phyloP scores from a whole-genome alignment of 2,888 invertebrate species.

The Drosophila koepferae region DNA sequence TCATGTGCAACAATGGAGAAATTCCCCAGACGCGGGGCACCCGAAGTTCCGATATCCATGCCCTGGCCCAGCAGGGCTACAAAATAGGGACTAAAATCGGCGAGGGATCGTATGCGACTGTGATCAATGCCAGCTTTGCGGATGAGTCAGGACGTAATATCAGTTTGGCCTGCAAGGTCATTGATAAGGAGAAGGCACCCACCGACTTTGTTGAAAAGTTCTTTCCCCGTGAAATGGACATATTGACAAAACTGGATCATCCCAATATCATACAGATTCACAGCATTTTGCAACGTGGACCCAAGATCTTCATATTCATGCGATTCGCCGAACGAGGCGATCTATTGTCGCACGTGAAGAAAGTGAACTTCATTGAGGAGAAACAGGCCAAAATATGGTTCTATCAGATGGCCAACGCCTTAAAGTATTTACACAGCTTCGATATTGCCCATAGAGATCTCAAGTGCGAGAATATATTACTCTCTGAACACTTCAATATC shows the following conservation, averaged over 20 bases:
- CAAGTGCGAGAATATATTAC: conserved; percentile 95
- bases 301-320: conserved; percentile 95
- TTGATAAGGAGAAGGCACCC: conserved; percentile 95
- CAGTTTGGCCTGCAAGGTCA: conserved; percentile 95
- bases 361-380: conserved; percentile 91
- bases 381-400: conserved; percentile 94
- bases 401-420: conserved; percentile 90
- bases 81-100: conserved; percentile 93
- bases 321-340: conserved; percentile 96
- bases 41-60: conserved; percentile 92
- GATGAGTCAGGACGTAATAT: conserved; percentile 87
- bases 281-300: conserved; percentile 93
- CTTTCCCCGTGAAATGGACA: conserved; percentile 96
- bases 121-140: conserved; percentile 93
- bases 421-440: conserved; percentile 93
- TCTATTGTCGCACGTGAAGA: conserved; percentile 92
- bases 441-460: conserved; percentile 96
- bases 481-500: conserved; percentile 93
- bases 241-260: conserved; percentile 94
- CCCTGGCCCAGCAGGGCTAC: conserved; percentile 93
- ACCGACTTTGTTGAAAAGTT: conserved; percentile 95
- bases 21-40: conserved; percentile 81
- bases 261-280: conserved; percentile 96
- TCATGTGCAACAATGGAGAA: conserved; percentile 60
- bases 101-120: conserved; percentile 96